Conservation (phyloP, 2,888 invertebrate species). For the Lomographa bimaculata region DNA sequence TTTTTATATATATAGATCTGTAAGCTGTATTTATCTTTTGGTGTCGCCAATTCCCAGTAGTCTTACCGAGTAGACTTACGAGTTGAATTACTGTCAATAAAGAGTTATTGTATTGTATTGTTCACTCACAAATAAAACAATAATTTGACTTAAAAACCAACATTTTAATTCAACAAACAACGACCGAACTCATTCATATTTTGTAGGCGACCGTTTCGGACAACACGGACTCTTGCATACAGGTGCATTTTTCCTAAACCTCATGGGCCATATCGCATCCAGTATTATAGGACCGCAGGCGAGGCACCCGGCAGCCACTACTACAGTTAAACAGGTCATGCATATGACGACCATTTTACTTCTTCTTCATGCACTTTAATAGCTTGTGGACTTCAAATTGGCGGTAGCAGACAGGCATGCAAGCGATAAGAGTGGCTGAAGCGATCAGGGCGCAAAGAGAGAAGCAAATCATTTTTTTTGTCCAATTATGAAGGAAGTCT, state of each 20-base stretch:
- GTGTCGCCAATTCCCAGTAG: too few relatives aligned
- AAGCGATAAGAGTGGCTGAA: conserved; percentile 66
- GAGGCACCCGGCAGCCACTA: conserved; percentile 51
- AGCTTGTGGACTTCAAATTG: conserved; percentile 58
- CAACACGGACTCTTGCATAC: conserved; percentile 55
- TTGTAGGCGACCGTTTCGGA: conserved; percentile 43
- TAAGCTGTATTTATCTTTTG: too few relatives aligned
- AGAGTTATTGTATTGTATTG: too few relatives aligned
- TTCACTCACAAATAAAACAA: too few relatives aligned
- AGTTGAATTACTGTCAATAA: too few relatives aligned
- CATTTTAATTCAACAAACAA: too few relatives aligned
- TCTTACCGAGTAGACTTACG: too few relatives aligned
- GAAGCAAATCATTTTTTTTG: conserved; percentile 70
- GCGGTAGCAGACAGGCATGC: conserved; percentile 66
- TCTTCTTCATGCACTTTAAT: conserved; percentile 59
- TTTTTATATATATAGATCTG: too few relatives aligned
- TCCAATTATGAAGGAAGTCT: conserved; percentile 4
- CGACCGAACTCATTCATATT: too few relatives aligned
- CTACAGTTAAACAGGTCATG: conserved; percentile 50
- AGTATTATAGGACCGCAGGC: conserved; percentile 54
- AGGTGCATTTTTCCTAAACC: conserved; percentile 4
- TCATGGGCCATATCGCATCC: conserved; percentile 45
- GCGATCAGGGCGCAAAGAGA: conserved; percentile 68
- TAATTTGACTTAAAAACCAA: too few relatives aligned
- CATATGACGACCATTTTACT: conserved; percentile 53